A percentile compares a stretch with the other conserved stretches of the same genome.
Conservation (phyloP, 2,888 invertebrate genomes). For the Chymomyza amoena region DNA sequence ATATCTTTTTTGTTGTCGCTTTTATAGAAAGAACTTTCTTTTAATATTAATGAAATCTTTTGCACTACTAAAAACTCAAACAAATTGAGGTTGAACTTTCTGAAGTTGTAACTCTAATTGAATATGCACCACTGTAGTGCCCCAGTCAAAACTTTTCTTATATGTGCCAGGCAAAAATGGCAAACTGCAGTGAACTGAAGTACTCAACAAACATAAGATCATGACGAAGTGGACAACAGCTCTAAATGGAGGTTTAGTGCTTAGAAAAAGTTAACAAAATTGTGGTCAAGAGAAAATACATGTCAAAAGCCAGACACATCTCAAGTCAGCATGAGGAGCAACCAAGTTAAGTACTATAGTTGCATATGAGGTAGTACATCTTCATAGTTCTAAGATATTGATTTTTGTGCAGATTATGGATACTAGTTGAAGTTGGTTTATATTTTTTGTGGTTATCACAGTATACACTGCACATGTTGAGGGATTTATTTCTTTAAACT, state of each 20-base stretch:
- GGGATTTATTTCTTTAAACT: too few species aligned
- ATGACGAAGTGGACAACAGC: slow-evolving; percentile 5
- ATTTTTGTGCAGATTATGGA: too few species aligned
- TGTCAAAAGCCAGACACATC: neutral
- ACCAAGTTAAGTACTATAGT: too few species aligned
- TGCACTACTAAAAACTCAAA: slow-evolving; percentile 25
- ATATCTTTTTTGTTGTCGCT: neutral
- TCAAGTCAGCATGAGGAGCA: too few species aligned
- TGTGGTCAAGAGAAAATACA: neutral
- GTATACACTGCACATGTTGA: too few species aligned
- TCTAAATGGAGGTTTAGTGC: slow-evolving; percentile 2
- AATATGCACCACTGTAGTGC: neutral
- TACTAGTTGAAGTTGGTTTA: too few species aligned
- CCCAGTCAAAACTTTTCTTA: neutral
- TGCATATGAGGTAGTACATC: too few species aligned
- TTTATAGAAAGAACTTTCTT: slow-evolving; percentile 13
- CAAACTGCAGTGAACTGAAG: neutral
- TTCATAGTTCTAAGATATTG: too few species aligned
- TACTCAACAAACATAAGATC: neutral
- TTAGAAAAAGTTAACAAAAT: slow-evolving; percentile 13
- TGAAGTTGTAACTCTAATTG: slow-evolving; percentile 1
- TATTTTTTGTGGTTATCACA: too few species aligned
- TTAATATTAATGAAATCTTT: slow-evolving; percentile 64
- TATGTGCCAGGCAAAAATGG: too few species aligned
- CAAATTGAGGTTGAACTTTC: slow-evolving; percentile 49